Evolutionary conservation across 2,888 invertebrate genomes (phyloP), one percentile per base, ranked within the genome.

Genomic region (Ellobium chinense): DNA sequence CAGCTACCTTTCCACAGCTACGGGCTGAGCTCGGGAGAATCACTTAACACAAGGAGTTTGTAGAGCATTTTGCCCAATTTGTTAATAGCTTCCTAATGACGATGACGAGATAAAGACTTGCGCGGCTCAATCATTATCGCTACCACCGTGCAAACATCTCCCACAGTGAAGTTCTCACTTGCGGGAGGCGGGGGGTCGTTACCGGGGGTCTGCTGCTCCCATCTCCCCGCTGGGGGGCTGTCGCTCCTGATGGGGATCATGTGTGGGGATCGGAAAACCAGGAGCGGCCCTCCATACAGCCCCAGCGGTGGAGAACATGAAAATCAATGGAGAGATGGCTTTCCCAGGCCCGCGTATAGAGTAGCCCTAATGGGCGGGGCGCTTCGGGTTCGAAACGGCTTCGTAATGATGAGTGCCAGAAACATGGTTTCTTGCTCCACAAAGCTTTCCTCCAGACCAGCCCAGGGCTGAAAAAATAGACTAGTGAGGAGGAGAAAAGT

Each of bases 21-120:
- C n/a, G n/a, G n/a, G n/a, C n/a, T n/a, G n/a, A n/a, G n/a, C n/a
- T n/a, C n/a, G 27, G 76, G 76, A 36, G 66, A 77, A 77, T 69
- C 69, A 56, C 37, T 77, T 77, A 77, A 24, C 77, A 1, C 37
- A 21, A 31, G 24, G 24, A 68, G 69, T 60, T n/a, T 68, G 39
- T 58, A 56, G 66, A 54, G 66, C 65, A 56, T 54, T 36, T 56
- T 66, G 56, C 37, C 69, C 69, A 77, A 77, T 77, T 68, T 37
- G 60, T 77, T 77, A 69, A 77, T 77, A 54, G 60, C 39, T 68
- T 69, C 69, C 39, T 77, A 77, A 77, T 77, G 77, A 39, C 34
- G 56, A 9, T 66, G 66, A 76, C 36, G 65, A 66, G 76, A 34
- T 46, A n/a, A 21, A n/a, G 63, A 46, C 62, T 54, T 39, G 46